Conservation (phyloP, 1,140 invertebrate species). For the Coboldia fuscipes region DNA sequence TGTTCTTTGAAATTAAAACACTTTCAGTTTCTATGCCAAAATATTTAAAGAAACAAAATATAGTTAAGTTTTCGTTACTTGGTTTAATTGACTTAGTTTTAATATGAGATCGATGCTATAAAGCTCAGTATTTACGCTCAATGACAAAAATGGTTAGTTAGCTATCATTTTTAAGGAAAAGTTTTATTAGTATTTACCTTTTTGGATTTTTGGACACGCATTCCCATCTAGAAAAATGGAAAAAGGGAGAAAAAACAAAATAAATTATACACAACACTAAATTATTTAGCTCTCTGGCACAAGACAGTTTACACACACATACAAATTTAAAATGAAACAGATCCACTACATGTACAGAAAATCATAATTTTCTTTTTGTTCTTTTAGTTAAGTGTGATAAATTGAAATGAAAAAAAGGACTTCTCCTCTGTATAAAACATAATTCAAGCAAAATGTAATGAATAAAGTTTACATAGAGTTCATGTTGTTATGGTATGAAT, state of each 20-base stretch:
- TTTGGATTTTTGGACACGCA: constrained; percentile 17
- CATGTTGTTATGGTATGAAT: too few relatives aligned
- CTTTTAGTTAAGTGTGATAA: not conserved
- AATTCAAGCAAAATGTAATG: too few relatives aligned
- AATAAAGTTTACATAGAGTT: too few relatives aligned
- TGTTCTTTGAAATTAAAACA: too few relatives aligned
- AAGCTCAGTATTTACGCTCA: not conserved
- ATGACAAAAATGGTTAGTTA: too few relatives aligned
- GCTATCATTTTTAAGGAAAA: not conserved
- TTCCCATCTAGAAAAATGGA: constrained; percentile 14
- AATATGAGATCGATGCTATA: not conserved
- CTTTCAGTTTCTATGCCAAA: too few relatives aligned
- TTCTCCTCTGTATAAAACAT: too few relatives aligned
- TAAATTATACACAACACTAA: not conserved
- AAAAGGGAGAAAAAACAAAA: not conserved
- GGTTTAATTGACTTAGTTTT: not conserved
- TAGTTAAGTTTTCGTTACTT: not conserved
- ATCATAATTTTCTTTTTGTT: not conserved
- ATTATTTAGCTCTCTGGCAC: not conserved
- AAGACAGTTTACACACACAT: too few relatives aligned
- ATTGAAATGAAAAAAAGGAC: not conserved
- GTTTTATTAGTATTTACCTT: constrained; percentile 8
- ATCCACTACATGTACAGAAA: not conserved
- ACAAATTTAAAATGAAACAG: not conserved
- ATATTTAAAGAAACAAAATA: too few relatives aligned